These are phyloP conservation scores for Zaprionus kolodkinae DNA, from an alignment of 1,140 invertebrate genomes.

Conservation along the genomic window DNA sequence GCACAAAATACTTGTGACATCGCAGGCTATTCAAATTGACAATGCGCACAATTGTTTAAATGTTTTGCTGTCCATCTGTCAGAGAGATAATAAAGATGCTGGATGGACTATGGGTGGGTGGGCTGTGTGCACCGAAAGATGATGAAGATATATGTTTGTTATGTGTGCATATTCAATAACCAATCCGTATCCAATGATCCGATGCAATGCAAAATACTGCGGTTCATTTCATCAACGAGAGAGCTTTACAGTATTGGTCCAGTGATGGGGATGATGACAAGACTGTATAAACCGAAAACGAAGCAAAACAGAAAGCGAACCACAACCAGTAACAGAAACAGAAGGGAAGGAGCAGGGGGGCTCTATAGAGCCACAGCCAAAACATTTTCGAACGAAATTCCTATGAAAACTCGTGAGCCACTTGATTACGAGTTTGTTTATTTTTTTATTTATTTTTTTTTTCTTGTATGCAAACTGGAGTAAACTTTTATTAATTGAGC, in stretches of 20 bases:
- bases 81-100: background rate
- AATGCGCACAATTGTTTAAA: conserved; percentile 53
- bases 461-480: conserved; percentile 51
- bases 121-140: background rate
- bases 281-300: conserved; percentile 38
- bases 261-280: conserved; percentile 44
- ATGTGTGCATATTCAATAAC: conserved; percentile 50
- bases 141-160: conserved; percentile 58
- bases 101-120: background rate
- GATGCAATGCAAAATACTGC: conserved; percentile 27
- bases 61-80: conserved; percentile 22
- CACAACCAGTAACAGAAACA: conserved; percentile 3
- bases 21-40: conserved; percentile 54
- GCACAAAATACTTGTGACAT: conserved; percentile 29
- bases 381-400: conserved; percentile 51
- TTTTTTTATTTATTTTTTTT: background rate
- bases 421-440: conserved; percentile 47
- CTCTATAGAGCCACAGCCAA: conserved; percentile 22
- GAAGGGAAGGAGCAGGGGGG: background rate
- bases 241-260: background rate
- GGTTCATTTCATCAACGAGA: conserved; percentile 41
- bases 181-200: conserved; percentile 41
- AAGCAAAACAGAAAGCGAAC: background rate
- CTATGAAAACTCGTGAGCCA: conserved; percentile 50
- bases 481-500: conserved; percentile 65